phyloP scores from a whole-genome alignment of 2,113 vertebrate genomes.

The Anarrhichthys ocellatus region DNA sequence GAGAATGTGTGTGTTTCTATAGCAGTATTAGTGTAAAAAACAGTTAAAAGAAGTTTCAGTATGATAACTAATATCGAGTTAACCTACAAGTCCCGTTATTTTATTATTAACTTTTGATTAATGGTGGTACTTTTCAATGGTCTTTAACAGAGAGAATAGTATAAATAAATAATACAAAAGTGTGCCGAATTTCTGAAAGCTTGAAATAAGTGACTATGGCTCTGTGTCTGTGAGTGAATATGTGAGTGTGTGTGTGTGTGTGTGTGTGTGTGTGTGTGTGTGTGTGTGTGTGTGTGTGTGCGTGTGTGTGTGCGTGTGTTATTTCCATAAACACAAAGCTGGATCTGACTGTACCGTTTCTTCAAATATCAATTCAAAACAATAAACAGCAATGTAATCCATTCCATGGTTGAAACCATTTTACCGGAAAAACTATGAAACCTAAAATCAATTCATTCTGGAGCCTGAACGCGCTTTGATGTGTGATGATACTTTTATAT shows the following conservation, averaged over 20 bases:
- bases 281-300: no score
- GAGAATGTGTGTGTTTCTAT: neutral
- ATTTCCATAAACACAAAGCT: neutral
- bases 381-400: neutral
- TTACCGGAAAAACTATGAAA: neutral
- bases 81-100: neutral
- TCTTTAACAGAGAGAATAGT: neutral
- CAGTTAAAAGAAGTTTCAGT: neutral
- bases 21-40: neutral
- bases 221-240: neutral
- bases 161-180: neutral
- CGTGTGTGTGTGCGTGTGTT: neutral
- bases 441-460: slow-evolving; percentile 3
- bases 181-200: neutral
- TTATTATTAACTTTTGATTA: neutral
- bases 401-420: neutral
- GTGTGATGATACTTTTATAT: neutral
- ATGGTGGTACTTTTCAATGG: neutral
- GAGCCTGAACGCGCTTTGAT: neutral
- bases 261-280: neutral
- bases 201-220: neutral
- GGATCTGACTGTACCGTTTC: neutral
- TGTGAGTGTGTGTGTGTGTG: neutral
- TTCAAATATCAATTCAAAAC: neutral
- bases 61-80: no score